Conservation (phyloP, 2,888 invertebrate genomes). For the Brachypalpus laphriformis region DNA sequence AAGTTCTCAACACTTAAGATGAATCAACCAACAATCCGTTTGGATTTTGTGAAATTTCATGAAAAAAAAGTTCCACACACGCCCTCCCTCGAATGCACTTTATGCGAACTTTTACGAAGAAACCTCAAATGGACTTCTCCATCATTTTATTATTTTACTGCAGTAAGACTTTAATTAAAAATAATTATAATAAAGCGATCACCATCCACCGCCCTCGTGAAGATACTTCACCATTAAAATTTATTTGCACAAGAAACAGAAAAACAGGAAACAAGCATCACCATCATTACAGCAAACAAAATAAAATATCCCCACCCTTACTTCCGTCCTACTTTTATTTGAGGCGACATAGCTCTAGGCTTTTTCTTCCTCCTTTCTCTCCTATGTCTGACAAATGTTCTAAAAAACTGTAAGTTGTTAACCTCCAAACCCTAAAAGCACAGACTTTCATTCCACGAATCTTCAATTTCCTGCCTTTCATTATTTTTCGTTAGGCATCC, state of each 20-base stretch:
- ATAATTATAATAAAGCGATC: neutral
- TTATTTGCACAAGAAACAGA: neutral
- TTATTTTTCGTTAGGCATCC: slow-evolving; percentile 5
- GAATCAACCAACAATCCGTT: neutral
- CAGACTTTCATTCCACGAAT: neutral
- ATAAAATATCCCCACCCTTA: too few species aligned
- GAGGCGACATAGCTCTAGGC: slow-evolving; percentile 1
- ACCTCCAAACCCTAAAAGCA: neutral
- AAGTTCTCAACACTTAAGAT: neutral
- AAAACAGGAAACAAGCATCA: slow-evolving; percentile 11
- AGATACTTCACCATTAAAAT: neutral
- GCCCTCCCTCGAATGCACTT: neutral
- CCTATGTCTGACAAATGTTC: neutral
- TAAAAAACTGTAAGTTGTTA: slow-evolving; percentile 16
- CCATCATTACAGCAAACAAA: neutral
- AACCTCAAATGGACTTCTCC: neutral
- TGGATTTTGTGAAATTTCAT: too few species aligned
- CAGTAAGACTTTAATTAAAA: neutral
- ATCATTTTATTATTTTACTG: neutral
- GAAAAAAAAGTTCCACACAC: slow-evolving; percentile 46
- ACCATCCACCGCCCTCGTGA: neutral
- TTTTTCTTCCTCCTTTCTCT: neutral
- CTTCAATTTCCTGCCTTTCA: neutral
- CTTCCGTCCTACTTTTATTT: neutral
- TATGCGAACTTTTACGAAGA: neutral